A percentile compares a stretch with the other conserved stretches of the same genome.
Evolutionary conservation across 1,140 invertebrate genomes (phyloP).

Genomic region (Panulirus ornatus): DNA sequence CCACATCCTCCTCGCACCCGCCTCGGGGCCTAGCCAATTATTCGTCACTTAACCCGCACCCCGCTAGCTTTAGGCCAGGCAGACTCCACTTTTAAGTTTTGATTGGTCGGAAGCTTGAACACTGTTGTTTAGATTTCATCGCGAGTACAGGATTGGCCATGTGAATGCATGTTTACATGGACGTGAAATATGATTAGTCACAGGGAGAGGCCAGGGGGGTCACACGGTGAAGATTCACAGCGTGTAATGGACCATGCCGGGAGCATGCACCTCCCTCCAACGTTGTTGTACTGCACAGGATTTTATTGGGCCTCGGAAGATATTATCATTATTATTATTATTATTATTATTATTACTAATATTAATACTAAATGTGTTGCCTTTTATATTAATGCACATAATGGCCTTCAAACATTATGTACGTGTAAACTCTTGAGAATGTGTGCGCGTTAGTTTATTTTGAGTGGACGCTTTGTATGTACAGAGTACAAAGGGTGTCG

Average conservation of each 20-base stretch:
- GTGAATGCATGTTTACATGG: neutral
- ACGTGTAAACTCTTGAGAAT: too few species aligned
- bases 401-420: too few species aligned
- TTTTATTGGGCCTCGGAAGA: too few species aligned
- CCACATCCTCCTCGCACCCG: conserved; percentile 31
- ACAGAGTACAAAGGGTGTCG: too few species aligned
- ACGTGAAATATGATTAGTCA: neutral
- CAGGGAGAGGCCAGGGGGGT: neutral
- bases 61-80: neutral
- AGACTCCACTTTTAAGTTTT: neutral
- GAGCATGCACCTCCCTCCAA: too few species aligned
- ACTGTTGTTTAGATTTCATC: neutral
- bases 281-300: too few species aligned
- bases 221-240: neutral
- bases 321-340: too few species aligned
- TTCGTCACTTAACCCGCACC: neutral
- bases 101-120: neutral
- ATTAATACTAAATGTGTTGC: too few species aligned
- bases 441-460: too few species aligned
- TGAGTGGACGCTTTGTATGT: too few species aligned
- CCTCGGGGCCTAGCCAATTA: conserved; percentile 49
- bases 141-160: neutral
- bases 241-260: neutral
- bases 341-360: too few species aligned
- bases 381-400: too few species aligned